Evolutionary conservation across 2,797 vertebrate genomes (phyloP).

Genomic region (Enteromius thamalakanensis): DNA sequence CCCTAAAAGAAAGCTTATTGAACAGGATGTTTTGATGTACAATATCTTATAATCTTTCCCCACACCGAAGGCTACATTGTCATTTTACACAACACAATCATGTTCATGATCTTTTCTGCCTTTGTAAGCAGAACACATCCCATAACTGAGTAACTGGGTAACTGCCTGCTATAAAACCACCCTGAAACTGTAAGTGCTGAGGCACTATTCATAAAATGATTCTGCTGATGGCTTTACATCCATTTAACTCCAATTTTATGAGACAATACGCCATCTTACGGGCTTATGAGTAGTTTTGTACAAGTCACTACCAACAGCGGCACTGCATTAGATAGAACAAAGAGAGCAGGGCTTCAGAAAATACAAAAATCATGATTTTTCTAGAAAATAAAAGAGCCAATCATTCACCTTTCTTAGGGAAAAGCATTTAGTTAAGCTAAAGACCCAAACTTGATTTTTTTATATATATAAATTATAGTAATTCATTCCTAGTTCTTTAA

Average conservation of each 20-base stretch:
- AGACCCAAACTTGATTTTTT: conserved; percentile 43
- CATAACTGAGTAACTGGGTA: conserved; percentile 18
- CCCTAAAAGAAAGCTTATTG: background rate
- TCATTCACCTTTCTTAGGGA: conserved; percentile 36
- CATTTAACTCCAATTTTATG: conserved; percentile 54
- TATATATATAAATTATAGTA: conserved; percentile 44
- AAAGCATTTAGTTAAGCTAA: conserved; percentile 54
- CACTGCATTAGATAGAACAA: conserved; percentile 14
- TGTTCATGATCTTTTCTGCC: conserved; percentile 4
- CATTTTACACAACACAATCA: conserved; percentile 3
- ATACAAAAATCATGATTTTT: conserved; percentile 36
- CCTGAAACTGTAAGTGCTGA: conserved; percentile 24
- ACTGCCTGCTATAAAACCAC: conserved; percentile 42
- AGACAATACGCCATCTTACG: conserved; percentile 51
- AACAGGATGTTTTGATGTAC: background rate
- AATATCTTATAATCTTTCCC: background rate
- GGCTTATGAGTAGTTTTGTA: conserved; percentile 18
- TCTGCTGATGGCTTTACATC: conserved; percentile 50
- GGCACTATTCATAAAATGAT: conserved; percentile 47
- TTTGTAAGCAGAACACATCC: background rate
- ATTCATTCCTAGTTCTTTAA: conserved; percentile 41
- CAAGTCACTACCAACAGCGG: conserved; percentile 4
- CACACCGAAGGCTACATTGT: background rate
- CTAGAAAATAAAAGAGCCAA: conserved; percentile 24
- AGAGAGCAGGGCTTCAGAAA: background rate